Base-by-base conservation (phyloP, 2,888 invertebrate genomes). In the Orthosia gothica region DNA sequence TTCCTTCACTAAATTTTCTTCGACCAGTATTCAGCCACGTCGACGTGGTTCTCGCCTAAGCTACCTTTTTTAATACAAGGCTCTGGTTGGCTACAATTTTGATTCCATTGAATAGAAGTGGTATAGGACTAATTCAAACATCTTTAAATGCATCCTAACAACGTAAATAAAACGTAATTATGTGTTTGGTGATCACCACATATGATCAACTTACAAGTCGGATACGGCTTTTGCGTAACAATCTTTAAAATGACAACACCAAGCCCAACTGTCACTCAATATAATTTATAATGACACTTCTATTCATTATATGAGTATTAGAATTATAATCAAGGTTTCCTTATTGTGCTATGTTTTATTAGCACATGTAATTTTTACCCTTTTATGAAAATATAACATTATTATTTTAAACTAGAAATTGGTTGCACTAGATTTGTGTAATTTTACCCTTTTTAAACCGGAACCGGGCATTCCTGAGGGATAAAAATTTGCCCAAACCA, bases 221-320 rank as follows among this genome's bases (percentile, higher is more conserved):
- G n/a, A 52, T 26, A 32, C 18, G 23, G 1, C 11, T 20, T n/a
- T 18, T 20, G 18, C 20, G n/a, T 54, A 15, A 18, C 15, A 16
- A 20, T 0, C 20, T 55, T 55, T 45, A 54, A 64, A 55, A 40
- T 50, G 23, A 64, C n/a, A 18, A 54, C 4, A 54, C 54, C 40
- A 26, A n/a, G n/a, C n/a, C 7, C 12, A 40, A 59, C n/a, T 55
- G 61, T 47, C 61, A 66, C 2, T 57, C 50, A 63, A n/a, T 11
- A 7, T 55, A 23, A 55, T 62, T 73, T 66, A 50, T 62, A 50
- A 54, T 76, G 68, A 20, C n/a, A 54, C 3, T n/a, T 64, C 61
- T 66, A 52, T 15, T 52, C 4, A 57, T 23, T 67, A 5, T 57
- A 40, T 9, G 9, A 40, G 40, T 62, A 40, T 58, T 66, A 59